Conservation (phyloP, 2,888 invertebrate genomes). For the Timema podura region DNA sequence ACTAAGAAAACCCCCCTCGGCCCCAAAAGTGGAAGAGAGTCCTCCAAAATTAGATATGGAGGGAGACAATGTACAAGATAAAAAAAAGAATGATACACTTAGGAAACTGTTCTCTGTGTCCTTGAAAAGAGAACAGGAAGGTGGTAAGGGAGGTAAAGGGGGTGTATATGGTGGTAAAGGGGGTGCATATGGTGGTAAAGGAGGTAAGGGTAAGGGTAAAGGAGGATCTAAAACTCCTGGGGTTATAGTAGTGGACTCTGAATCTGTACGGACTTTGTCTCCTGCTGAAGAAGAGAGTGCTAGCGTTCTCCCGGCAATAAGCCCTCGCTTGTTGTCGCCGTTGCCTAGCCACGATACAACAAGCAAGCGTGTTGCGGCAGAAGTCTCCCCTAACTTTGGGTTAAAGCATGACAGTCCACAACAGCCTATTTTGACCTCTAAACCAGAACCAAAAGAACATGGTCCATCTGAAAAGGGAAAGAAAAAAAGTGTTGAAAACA, state of each 20-base stretch:
- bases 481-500: background rate
- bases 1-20: slow-evolving; percentile 34
- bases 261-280: slow-evolving; percentile 45
- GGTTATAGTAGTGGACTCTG: slow-evolving; percentile 65
- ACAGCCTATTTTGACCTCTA: background rate
- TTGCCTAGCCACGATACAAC: slow-evolving; percentile 38
- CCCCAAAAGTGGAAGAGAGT: slow-evolving; percentile 42
- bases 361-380: slow-evolving; percentile 1
- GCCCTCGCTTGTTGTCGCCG: slow-evolving; percentile 38
- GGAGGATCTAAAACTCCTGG: slow-evolving; percentile 48
- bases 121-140: slow-evolving; percentile 42
- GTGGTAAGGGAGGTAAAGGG: slow-evolving; percentile 55
- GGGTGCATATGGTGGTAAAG: slow-evolving; percentile 61
- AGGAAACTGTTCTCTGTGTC: slow-evolving; percentile 54
- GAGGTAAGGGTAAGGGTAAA: slow-evolving; percentile 59
- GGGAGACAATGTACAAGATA: slow-evolving; percentile 57
- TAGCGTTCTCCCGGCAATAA: slow-evolving; percentile 31
- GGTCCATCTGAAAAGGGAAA: background rate
- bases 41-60: slow-evolving; percentile 49
- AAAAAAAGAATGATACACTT: slow-evolving; percentile 66
- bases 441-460: background rate
- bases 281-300: slow-evolving; percentile 37
- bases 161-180: slow-evolving; percentile 52
- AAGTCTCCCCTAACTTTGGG: no score
- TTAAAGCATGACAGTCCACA: no score